A percentile compares a stretch with the other conserved stretches of the same genome.
phyloP scores from a whole-genome alignment of 2,888 invertebrate species.

The Epinotia demarniana region DNA sequence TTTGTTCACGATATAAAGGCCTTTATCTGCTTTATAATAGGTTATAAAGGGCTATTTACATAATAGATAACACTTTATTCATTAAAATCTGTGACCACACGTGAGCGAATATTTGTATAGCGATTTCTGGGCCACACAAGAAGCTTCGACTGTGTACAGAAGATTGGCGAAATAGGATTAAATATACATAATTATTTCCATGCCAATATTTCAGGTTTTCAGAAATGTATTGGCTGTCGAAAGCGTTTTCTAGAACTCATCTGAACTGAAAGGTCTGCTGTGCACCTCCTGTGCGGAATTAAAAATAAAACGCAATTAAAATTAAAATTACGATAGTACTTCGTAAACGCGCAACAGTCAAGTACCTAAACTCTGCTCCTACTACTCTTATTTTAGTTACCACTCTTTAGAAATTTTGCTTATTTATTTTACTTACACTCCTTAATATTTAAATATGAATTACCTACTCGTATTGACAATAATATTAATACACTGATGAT shows the following conservation, averaged over 20 bases:
- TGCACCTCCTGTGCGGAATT: no score
- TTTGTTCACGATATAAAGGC: constrained; percentile 13
- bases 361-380: no score
- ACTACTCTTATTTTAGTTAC: no score
- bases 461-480: no score
- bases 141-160: neutral
- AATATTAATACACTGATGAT: no score
- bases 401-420: no score
- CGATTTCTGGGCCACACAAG: constrained; percentile 8
- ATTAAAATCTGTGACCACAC: constrained; percentile 7
- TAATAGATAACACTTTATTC: constrained; percentile 26
- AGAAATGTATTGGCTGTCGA: neutral
- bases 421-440: no score
- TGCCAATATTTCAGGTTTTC: neutral
- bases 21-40: constrained; percentile 40
- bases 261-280: neutral
- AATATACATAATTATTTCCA: neutral
- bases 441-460: no score
- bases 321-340: no score
- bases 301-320: no score
- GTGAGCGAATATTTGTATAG: neutral
- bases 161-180: no score
- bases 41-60: constrained; percentile 32
- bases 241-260: neutral
- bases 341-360: no score